Conservation (phyloP, 2,797 vertebrate genomes). For the Trematomus bernacchii region DNA sequence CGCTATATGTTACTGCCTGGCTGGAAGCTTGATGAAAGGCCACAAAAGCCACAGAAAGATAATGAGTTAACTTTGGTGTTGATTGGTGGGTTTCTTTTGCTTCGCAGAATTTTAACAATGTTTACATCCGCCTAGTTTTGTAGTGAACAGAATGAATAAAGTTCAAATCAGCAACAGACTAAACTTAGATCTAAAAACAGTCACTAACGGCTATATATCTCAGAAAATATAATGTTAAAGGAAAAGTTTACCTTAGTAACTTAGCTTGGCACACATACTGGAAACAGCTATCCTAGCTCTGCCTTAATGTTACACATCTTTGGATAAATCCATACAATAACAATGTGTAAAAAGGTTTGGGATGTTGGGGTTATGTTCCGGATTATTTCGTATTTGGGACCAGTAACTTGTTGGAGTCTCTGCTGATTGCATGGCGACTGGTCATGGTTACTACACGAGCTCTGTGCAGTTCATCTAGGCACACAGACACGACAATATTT, state of each 20-base stretch:
- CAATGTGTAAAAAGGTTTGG: background rate
- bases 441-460: background rate
- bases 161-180: background rate
- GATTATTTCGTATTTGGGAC: background rate
- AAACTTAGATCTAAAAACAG: background rate
- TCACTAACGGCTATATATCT: background rate
- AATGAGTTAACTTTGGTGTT: background rate
- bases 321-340: too few species aligned
- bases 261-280: background rate
- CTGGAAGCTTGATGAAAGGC: background rate
- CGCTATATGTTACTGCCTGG: background rate
- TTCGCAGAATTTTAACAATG: background rate
- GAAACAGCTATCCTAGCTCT: background rate
- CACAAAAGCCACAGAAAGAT: background rate
- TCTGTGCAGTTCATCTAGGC: background rate
- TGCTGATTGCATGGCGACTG: background rate
- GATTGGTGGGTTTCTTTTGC: background rate
- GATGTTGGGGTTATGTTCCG: background rate
- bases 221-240: background rate
- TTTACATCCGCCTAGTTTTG: background rate
- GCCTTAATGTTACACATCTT: too few species aligned
- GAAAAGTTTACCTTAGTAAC: background rate
- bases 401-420: background rate
- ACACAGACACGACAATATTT: background rate
- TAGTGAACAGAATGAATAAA: background rate